Evolutionary conservation across 2,113 vertebrate genomes (phyloP).

Genomic region (Lonchura striata): DNA sequence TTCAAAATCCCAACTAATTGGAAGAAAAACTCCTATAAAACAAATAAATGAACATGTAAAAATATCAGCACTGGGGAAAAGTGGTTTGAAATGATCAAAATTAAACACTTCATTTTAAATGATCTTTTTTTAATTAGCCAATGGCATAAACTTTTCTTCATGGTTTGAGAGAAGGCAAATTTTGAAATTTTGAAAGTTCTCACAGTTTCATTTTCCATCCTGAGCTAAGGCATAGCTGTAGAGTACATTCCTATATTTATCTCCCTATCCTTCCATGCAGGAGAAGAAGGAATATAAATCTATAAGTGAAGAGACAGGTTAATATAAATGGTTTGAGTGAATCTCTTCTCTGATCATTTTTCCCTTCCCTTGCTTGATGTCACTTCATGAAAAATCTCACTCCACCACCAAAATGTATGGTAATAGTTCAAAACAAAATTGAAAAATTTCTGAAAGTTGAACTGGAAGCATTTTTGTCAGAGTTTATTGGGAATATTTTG

Average conservation of each 20-base stretch:
- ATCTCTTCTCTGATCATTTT: slow-evolving; percentile 65
- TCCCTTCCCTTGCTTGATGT: slow-evolving; percentile 57
- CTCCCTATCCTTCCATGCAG: slow-evolving; percentile 15
- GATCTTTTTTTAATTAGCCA: not conserved
- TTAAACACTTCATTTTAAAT: not conserved
- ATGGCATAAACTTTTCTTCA: not conserved
- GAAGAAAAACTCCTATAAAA: not conserved
- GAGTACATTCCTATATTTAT: slow-evolving; percentile 9
- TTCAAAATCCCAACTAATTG: slow-evolving; percentile 14
- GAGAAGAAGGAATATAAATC: slow-evolving; percentile 53
- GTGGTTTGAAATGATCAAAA: not conserved
- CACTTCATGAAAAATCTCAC: slow-evolving; percentile 53
- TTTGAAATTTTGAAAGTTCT: slow-evolving; percentile 1
- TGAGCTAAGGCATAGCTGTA: not conserved
- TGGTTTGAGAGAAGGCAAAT: not conserved
- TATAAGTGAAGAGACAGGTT: slow-evolving; percentile 53
- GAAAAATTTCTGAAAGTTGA: slow-evolving; percentile 78
- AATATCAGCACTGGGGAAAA: not conserved
- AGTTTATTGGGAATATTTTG: slow-evolving; percentile 73
- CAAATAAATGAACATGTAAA: slow-evolving; percentile 9
- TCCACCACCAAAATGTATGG: slow-evolving; percentile 52
- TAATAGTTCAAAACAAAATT: slow-evolving; percentile 74
- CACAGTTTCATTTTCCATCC: not conserved
- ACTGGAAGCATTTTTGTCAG: slow-evolving; percentile 74
- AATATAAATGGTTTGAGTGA: slow-evolving; percentile 67